Conservation (phyloP, 2,797 vertebrate species). For the Melanotaenia trifasciata region DNA sequence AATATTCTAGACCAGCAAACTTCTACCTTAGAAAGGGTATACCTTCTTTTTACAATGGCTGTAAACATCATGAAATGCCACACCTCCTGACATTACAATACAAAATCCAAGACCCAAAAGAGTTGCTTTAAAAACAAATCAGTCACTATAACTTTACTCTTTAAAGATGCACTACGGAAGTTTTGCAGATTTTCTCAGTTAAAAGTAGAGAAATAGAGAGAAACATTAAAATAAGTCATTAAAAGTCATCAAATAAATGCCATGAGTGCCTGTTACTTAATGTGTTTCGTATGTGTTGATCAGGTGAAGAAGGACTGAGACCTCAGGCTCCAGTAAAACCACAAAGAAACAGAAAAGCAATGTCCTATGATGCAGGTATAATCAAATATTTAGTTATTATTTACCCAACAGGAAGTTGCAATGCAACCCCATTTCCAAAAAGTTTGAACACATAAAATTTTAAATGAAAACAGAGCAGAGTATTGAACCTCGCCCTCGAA, state of each 20-base stretch:
- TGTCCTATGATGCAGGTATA: slow-evolving; percentile 89
- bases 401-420: not conserved
- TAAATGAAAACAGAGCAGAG: not conserved
- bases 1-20: no score
- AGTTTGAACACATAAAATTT: not conserved
- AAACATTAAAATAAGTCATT: no score
- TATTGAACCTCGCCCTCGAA: not conserved
- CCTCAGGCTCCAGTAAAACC: slow-evolving; percentile 88
- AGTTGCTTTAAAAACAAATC: no score
- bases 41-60: no score
- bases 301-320: slow-evolving; percentile 82
- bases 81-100: no score
- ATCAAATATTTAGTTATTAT: not conserved
- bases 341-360: slow-evolving; percentile 87
- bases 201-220: not conserved
- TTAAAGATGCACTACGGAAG: no score
- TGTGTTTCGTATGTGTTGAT: slow-evolving; percentile 12
- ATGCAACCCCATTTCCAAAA: not conserved
- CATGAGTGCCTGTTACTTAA: not conserved
- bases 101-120: no score
- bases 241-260: no score
- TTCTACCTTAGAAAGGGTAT: no score
- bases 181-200: no score
- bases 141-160: no score
- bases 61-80: no score